phyloP scores from a whole-genome alignment of 2,888 invertebrate species.

The Trissolcus japonicus region DNA sequence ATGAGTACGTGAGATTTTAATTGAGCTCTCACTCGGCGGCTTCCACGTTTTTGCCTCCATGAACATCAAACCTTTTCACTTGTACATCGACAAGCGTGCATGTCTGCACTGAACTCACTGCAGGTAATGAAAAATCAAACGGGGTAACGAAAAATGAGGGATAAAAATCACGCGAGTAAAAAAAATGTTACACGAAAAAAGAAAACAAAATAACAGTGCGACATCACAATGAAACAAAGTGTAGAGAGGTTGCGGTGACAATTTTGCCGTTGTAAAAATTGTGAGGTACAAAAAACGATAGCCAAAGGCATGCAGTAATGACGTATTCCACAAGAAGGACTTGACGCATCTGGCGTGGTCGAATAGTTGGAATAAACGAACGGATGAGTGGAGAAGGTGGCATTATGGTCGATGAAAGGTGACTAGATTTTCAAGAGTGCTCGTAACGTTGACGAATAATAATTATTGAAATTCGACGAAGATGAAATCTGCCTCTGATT shows the following conservation, averaged over 20 bases:
- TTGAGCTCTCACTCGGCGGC: slow-evolving; percentile 57
- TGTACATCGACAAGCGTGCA: slow-evolving; percentile 24
- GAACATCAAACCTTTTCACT: slow-evolving; percentile 45
- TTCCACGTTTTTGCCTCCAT: slow-evolving; percentile 37
- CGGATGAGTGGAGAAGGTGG: slow-evolving; percentile 32
- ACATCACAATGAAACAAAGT: slow-evolving; percentile 2
- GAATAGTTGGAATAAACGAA: slow-evolving; percentile 43
- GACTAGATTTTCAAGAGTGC: slow-evolving; percentile 34
- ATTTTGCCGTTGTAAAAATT: background rate
- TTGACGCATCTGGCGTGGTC: slow-evolving; percentile 20
- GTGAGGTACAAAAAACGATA: slow-evolving; percentile 12
- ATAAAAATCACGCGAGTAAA: slow-evolving; percentile 7
- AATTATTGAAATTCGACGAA: slow-evolving; percentile 30
- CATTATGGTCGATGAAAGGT: slow-evolving; percentile 34
- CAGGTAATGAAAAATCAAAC: slow-evolving; percentile 52
- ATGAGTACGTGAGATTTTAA: slow-evolving; percentile 63
- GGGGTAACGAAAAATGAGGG: slow-evolving; percentile 19
- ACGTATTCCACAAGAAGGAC: slow-evolving; percentile 32
- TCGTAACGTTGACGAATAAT: slow-evolving; percentile 18
- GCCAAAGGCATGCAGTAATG: slow-evolving; percentile 39
- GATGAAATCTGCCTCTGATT: slow-evolving; percentile 21
- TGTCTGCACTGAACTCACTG: slow-evolving; percentile 24
- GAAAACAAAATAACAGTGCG: slow-evolving; percentile 19
- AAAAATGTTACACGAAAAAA: slow-evolving; percentile 6
- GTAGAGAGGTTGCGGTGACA: background rate